Base-by-base conservation (phyloP, 2,888 invertebrate genomes). In the Noctua fimbriata region DNA sequence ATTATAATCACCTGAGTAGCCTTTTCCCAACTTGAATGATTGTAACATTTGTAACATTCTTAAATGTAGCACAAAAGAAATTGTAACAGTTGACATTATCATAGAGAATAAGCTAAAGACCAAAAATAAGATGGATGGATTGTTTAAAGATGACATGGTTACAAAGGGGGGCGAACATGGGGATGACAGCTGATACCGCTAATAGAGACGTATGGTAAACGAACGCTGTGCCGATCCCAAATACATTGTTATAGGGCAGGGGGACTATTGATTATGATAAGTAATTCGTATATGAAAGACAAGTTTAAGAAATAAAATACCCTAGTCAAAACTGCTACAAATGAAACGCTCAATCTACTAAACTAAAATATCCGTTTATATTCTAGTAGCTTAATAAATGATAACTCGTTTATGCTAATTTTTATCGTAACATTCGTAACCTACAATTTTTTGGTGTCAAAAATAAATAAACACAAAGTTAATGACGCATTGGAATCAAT, bases 361-460 rank as follows among this genome's bases (percentile, higher is more conserved):
- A 66, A 66, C 28, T 67, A 21, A 82, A 49, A 44, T 7, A 41
- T 65, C 9, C 16, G 28, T 60, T 3, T 32, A 41, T 63, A 32
- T 55, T 69, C n/a, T 60, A 41, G 52, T 41, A 71, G 21, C 47
- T 36, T 24, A 7, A 32, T 44, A 16, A n/a, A 47, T 24, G 16
- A n/a, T 52, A 9, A 76, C 21, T 65, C 18, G 47, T 83, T 83
- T 71, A 77, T 28, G 18, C 21, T 41, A 32, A 47, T 49, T 10
- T n/a, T 5, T 28, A 78, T 44, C 36, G 16, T 21, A 24, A 24
- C 14, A 52, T 49, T 49, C 12, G 21, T 36, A 47, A 55, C 21
- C n/a, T 55, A 66, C 18, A 9, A 28, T 18, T n/a, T 55, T 60
- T 58, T 47, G 7, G 58, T 52, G 18, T 28, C 58, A 36, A 70